Evolutionary conservation across 2,113 vertebrate species (phyloP).

Genomic region (Epinephelus cyanopodus): DNA sequence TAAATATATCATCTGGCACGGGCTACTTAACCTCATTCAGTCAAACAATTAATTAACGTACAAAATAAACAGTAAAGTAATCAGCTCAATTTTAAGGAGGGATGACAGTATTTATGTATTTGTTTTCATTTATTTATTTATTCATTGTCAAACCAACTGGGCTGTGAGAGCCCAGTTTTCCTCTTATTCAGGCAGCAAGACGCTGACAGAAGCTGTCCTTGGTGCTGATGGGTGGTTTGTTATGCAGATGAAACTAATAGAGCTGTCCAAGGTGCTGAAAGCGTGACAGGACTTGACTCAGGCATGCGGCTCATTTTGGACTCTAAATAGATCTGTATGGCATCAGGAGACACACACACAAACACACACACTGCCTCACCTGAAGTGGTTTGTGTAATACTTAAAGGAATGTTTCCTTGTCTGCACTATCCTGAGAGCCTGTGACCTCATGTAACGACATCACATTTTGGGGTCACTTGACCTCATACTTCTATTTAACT

Average conservation of each 20-base stretch:
- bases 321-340: conserved; percentile 1
- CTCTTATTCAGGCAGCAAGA: not conserved
- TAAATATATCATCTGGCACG: conserved; percentile 3
- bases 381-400: not conserved
- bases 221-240: conserved; percentile 63
- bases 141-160: not conserved
- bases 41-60: conserved; percentile 19
- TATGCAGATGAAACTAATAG: conserved; percentile 9
- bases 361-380: not conserved
- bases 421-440: not conserved
- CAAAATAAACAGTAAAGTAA: not conserved
- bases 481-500: too few relatives aligned
- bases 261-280: conserved; percentile 72
- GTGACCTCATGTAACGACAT: too few relatives aligned
- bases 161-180: not conserved
- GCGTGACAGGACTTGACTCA: conserved; percentile 2
- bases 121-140: not conserved
- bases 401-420: not conserved
- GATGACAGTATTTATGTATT: conserved; percentile 1
- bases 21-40: conserved; percentile 21
- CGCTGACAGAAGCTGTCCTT: conserved; percentile 49
- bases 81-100: not conserved
- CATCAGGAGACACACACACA: not conserved
- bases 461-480: too few relatives aligned
- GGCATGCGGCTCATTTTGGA: conserved; percentile 7